Percentiles rank a stretch among this genome's conserved stretches.
phyloP scores from a whole-genome alignment of 2,113 vertebrate genomes.

The Crotalus helleri region DNA sequence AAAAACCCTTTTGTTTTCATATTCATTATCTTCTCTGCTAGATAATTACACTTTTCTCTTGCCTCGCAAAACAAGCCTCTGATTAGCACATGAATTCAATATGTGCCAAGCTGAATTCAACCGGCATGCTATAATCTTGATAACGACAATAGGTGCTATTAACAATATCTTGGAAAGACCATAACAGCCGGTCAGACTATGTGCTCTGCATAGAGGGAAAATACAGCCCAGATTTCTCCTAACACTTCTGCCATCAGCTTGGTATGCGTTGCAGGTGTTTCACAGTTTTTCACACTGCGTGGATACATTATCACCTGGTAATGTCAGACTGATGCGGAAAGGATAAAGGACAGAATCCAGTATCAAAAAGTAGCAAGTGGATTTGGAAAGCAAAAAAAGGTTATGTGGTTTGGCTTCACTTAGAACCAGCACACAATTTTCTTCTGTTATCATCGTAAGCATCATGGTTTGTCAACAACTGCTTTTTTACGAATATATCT shows the following conservation, averaged over 20 bases:
- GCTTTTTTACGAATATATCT: not conserved
- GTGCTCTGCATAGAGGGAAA: no score
- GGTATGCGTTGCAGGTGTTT: not conserved
- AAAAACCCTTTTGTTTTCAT: slow-evolving; percentile 49
- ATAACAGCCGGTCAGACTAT: not conserved
- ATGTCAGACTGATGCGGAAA: not conserved
- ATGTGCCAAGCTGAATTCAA: slow-evolving; percentile 23
- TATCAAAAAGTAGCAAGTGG: not conserved
- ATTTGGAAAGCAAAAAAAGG: not conserved
- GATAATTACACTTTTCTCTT: slow-evolving; percentile 41
- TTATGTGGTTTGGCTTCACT: not conserved
- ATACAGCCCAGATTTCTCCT: not conserved
- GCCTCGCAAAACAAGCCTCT: slow-evolving; percentile 22
- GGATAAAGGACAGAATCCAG: not conserved
- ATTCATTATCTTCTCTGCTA: slow-evolving; percentile 36
- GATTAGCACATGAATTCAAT: slow-evolving; percentile 26
- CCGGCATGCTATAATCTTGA: slow-evolving; percentile 36
- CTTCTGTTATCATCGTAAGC: not conserved
- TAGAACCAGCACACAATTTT: not conserved
- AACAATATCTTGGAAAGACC: slow-evolving; percentile 40
- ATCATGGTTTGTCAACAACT: not conserved
- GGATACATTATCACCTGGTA: not conserved
- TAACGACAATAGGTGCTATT: slow-evolving; percentile 34
- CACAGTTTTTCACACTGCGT: not conserved
- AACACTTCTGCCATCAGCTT: not conserved